Evolutionary conservation across 1,140 invertebrate species (phyloP).

Genomic region (Trissolcus basalis): DNA sequence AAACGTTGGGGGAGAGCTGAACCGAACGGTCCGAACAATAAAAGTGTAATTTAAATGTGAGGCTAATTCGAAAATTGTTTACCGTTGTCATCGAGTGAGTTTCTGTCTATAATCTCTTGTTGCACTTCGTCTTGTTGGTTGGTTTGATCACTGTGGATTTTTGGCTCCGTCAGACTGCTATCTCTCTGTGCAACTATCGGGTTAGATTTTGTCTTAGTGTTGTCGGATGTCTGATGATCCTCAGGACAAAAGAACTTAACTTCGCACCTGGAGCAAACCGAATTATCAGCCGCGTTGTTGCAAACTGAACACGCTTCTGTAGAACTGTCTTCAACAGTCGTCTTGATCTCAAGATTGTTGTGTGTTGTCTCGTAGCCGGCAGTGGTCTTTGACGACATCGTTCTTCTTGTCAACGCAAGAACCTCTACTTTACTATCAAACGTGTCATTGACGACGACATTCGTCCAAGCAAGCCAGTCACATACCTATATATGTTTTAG

Average conservation of each 20-base stretch:
- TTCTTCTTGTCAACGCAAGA: neutral
- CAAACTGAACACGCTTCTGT: conserved; percentile 75
- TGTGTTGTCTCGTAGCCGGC: neutral
- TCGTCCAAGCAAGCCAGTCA: conserved; percentile 33
- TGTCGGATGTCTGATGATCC: conserved; percentile 85
- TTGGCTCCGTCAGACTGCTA: no score
- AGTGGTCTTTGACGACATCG: conserved; percentile 15
- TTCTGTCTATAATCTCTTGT: no score
- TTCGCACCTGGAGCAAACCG: conserved; percentile 85
- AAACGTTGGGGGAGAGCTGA: no score
- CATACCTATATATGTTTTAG: conserved; percentile 19
- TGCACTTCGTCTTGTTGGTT: no score
- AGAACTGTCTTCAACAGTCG: neutral
- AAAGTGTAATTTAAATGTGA: no score
- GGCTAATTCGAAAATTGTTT: no score
- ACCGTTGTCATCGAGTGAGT: no score
- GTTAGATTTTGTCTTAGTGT: conserved; percentile 72
- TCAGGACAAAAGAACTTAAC: conserved; percentile 85
- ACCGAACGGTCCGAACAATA: no score
- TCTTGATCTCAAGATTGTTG: no score
- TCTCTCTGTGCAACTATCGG: conserved; percentile 10
- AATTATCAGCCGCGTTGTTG: conserved; percentile 80
- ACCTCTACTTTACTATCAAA: conserved; percentile 22
- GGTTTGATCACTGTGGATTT: no score
- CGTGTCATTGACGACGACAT: conserved; percentile 55